Evolutionary conservation across 2,113 vertebrate genomes (phyloP), one percentile per base, ranked within the genome.

Genomic region (Melanerpes aurifrons): DNA sequence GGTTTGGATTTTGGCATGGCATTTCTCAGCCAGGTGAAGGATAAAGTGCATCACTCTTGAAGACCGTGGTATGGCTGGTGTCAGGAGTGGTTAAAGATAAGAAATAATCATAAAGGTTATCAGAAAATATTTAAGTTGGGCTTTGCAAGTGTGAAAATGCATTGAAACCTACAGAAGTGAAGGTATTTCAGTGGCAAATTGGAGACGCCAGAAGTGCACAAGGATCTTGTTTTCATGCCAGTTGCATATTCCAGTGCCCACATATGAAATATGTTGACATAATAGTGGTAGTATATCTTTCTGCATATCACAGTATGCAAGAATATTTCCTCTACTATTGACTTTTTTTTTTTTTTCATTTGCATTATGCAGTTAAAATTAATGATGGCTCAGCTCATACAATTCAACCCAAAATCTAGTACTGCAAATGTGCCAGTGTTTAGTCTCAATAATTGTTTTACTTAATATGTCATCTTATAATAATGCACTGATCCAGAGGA

Each of bases 31-130:
- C 32, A 58, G 12, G 5, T 45, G 59, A 54, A 87, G 17, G 58
- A 76, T 10, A 24, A 63, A 77, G 70, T 54, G 1, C 31, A 32
- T 22, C 9, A 0, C 10, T 24, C 18, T 68, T 0, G 0, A 24
- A 81, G 14, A 32, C 18, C 32, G 28, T 13, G 43, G 21, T 10
- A 16, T 29, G 53, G 28, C 8, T 81, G 20, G 20, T 53, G 16
- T 72, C 56, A 47, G 9, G 28, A 64, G 10, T 13, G 24, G 54
- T 79, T 79, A 56, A 69, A 79, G 17, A 14, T 17, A 72, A 69
- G 20, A 79, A 69, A 69, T 22, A 1, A 85, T 22, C 5, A 4
- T 6, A 10, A 1, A 31, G 8, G 2, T 68, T 73, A 50, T 67
- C 57, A 77, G 20, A 90, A 70, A 56, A 59, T 63, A 68, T 24